Percentiles rank a stretch among this genome's conserved stretches.
phyloP scores from a whole-genome alignment of 2,888 invertebrate species.

The Lycia hirtaria region DNA sequence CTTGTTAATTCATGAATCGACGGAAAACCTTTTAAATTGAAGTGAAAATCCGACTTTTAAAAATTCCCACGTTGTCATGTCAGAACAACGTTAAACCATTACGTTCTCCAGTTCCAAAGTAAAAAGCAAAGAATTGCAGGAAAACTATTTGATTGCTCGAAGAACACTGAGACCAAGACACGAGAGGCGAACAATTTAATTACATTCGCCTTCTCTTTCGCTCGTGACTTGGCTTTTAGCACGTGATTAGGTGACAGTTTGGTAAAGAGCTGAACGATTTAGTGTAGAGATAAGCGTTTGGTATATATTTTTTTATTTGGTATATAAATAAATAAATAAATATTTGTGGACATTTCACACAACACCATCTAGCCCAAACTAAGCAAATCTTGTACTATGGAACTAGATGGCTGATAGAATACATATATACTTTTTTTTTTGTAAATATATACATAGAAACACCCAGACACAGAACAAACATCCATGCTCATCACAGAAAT shows the following conservation, averaged over 20 bases:
- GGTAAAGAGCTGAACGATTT: constrained; percentile 3
- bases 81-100: constrained; percentile 46
- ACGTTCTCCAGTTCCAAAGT: constrained; percentile 50
- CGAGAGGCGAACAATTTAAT: constrained; percentile 74
- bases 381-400: no score
- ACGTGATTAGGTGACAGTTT: constrained; percentile 20
- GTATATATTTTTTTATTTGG: no score
- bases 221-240: constrained; percentile 58
- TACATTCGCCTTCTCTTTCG: constrained; percentile 67
- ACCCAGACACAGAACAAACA: no score
- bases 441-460: no score
- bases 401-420: no score
- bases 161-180: constrained; percentile 57
- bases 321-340: no score
- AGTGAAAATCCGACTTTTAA: constrained; percentile 12
- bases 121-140: constrained; percentile 59
- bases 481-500: no score
- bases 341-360: no score
- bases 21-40: constrained; percentile 7
- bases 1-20: constrained; percentile 1
- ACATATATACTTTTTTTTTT: no score
- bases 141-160: constrained; percentile 68
- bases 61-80: constrained; percentile 35
- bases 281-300: constrained; percentile 1
- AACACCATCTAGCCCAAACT: no score